A percentile compares a stretch with the other conserved stretches of the same genome.
These are phyloP conservation scores for Petromus typicus DNA, from an alignment of 2,113 vertebrate species.

Conservation along the genomic window DNA sequence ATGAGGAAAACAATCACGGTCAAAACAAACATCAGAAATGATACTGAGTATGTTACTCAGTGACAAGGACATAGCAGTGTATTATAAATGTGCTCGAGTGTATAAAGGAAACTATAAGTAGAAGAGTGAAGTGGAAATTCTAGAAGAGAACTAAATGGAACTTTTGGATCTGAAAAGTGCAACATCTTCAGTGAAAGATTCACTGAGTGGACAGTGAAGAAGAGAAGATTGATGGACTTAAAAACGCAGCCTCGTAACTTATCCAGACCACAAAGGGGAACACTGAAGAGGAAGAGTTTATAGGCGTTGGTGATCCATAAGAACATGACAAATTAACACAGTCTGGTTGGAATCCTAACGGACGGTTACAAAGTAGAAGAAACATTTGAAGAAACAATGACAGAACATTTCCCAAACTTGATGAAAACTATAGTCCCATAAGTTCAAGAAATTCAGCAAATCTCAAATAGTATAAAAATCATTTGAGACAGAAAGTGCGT, in stretches of 20 bases:
- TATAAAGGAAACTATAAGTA: neutral
- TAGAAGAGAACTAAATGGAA: neutral
- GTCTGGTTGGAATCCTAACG: neutral
- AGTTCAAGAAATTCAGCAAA: slow-evolving; percentile 8
- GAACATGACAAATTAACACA: neutral
- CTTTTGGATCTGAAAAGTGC: neutral
- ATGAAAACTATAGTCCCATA: neutral
- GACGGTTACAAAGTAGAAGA: neutral
- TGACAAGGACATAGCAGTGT: neutral
- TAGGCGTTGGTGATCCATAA: neutral
- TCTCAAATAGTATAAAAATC: neutral
- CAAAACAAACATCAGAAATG: slow-evolving; percentile 18
- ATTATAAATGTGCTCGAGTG: neutral
- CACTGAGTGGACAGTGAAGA: neutral
- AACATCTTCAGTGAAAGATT: slow-evolving; percentile 2
- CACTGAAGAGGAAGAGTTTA: neutral
- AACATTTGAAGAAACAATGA: neutral
- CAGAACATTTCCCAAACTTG: neutral
- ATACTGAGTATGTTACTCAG: neutral
- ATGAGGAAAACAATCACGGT: neutral
- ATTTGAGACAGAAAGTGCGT: neutral
- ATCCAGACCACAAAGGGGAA: neutral
- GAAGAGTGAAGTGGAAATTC: neutral
- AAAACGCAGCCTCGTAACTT: neutral
- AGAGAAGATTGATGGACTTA: neutral